These are phyloP conservation scores for Acrocephalus arundinaceus DNA, from an alignment of 2,113 vertebrate genomes.

Conservation along the genomic window DNA sequence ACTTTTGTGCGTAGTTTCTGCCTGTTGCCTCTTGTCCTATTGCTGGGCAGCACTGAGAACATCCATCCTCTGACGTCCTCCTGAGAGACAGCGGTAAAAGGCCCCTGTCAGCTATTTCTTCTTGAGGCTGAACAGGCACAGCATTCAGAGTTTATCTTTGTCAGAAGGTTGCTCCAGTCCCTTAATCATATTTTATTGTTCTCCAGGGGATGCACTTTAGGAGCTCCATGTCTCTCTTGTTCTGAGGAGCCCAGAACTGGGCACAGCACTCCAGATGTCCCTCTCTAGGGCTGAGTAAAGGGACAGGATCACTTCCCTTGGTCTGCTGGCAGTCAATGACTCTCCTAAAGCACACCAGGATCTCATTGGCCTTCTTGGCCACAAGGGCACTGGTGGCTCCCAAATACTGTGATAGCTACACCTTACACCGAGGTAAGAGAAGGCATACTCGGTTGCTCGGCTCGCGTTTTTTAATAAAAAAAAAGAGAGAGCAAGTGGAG, in stretches of 20 bases:
- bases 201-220: not conserved
- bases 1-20: not conserved
- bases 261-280: not conserved
- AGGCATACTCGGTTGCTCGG: too few relatives aligned
- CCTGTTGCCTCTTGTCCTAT: not conserved
- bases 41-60: not conserved
- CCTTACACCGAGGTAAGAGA: too few relatives aligned
- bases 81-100: not conserved
- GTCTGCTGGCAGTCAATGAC: not conserved
- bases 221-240: not conserved
- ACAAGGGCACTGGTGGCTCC: not conserved
- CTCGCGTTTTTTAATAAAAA: too few relatives aligned
- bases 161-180: not conserved
- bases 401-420: rapidly evolving
- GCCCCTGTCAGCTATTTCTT: not conserved
- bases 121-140: not conserved
- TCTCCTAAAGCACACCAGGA: not conserved
- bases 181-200: not conserved
- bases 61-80: not conserved
- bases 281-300: not conserved
- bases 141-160: not conserved
- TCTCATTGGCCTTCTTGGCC: too few relatives aligned
- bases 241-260: not conserved
- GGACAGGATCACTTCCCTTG: not conserved
- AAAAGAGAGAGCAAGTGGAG: too few relatives aligned